Percentiles rank a stretch among this genome's conserved stretches.
These are phyloP conservation scores for Manis javanica DNA, from an alignment of 2,797 vertebrate species.

Conservation along the genomic window DNA sequence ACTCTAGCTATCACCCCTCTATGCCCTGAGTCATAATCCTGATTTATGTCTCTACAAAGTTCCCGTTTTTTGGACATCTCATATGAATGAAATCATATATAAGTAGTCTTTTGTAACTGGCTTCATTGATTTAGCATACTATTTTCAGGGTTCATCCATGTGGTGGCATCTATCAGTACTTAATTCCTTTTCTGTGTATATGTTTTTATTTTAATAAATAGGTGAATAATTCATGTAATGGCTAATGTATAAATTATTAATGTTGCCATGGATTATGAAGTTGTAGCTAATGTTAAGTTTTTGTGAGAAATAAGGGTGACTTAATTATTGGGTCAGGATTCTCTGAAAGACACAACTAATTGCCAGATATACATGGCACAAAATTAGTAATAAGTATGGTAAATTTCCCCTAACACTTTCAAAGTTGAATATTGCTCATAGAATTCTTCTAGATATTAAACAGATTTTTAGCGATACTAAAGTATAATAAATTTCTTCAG, in stretches of 20 bases:
- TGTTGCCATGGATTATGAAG: background rate
- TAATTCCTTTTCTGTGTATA: constrained; percentile 45
- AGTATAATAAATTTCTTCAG: background rate
- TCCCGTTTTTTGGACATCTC: background rate
- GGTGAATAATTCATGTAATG: background rate
- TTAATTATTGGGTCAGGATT: background rate
- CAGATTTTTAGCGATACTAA: background rate
- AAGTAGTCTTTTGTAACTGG: background rate
- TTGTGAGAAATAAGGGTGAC: background rate
- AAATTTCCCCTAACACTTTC: background rate
- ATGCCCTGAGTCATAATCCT: background rate
- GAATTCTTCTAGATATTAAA: background rate
- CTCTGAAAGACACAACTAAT: background rate
- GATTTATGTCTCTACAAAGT: constrained; percentile 29
- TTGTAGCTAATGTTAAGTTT: constrained; percentile 16
- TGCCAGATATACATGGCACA: background rate
- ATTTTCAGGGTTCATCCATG: background rate
- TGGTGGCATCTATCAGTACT: background rate
- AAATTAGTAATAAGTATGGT: background rate
- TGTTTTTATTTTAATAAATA: constrained; percentile 40
- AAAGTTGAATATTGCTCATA: background rate
- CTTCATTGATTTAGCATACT: background rate
- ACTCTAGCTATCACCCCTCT: background rate
- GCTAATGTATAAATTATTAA: constrained; percentile 17
- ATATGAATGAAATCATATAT: background rate